Evolutionary conservation across 2,797 vertebrate species (phyloP).

Genomic region (Thamnophis elegans): DNA sequence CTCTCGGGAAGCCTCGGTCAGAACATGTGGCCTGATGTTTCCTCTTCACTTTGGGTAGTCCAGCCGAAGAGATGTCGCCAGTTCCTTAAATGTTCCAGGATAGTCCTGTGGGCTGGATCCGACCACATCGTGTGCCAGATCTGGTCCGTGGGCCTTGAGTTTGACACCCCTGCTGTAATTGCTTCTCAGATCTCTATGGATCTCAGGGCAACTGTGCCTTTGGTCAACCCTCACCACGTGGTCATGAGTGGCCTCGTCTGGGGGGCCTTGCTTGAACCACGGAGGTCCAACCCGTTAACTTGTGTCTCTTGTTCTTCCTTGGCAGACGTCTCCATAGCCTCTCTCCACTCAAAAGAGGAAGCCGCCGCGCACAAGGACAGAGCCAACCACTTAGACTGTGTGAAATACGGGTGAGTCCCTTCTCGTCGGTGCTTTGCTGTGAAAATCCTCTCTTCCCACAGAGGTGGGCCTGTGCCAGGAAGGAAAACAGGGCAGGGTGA

Average conservation of each 20-base stretch:
- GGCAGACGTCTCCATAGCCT: slow-evolving; percentile 18
- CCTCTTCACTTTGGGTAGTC: no score
- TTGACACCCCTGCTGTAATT: no score
- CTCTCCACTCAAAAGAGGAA: slow-evolving; percentile 58
- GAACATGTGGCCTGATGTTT: no score
- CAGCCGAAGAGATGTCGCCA: rapidly evolving
- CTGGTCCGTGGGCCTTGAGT: no score
- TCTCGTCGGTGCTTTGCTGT: background rate
- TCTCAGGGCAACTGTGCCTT: background rate
- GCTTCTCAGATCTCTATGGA: background rate
- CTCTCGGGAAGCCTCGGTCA: no score
- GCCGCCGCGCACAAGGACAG: slow-evolving; percentile 26
- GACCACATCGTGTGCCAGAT: no score
- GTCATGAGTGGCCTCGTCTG: background rate
- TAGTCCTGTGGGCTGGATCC: no score
- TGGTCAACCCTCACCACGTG: background rate
- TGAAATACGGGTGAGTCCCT: slow-evolving; percentile 68
- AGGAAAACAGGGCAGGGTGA: background rate
- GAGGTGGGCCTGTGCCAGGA: background rate
- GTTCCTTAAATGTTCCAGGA: no score
- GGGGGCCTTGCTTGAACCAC: rapidly evolving
- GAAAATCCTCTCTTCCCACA: background rate
- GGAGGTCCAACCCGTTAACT: background rate
- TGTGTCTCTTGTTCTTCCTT: background rate
- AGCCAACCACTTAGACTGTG: slow-evolving; percentile 48